A percentile compares a stretch with the other conserved stretches of the same genome.
Evolutionary conservation across 2,888 invertebrate genomes (phyloP).

Genomic region (Hemaris fuciformis): DNA sequence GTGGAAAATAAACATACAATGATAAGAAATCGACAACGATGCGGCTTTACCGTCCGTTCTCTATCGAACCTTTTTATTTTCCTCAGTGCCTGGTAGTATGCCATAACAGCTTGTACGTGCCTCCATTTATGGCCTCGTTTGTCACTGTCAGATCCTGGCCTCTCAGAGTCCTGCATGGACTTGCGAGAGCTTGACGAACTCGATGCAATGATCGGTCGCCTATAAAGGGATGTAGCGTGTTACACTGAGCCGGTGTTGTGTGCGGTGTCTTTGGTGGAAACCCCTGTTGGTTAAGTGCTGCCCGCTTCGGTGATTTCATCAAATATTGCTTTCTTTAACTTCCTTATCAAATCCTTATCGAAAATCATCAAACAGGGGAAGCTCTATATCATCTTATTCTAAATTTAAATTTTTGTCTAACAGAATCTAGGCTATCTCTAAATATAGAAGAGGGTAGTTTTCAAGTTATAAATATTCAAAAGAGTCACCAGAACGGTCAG

Average conservation of each 20-base stretch:
- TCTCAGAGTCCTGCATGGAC: slow-evolving; percentile 71
- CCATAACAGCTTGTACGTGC: slow-evolving; percentile 93
- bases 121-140: slow-evolving; percentile 89
- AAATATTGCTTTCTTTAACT: too few species aligned
- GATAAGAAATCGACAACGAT: slow-evolving; percentile 66
- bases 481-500: slow-evolving; percentile 37
- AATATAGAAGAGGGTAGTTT: background rate
- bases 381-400: background rate
- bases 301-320: slow-evolving; percentile 32
- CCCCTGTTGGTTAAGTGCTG: slow-evolving; percentile 38
- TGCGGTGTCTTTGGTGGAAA: slow-evolving; percentile 48
- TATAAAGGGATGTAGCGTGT: slow-evolving; percentile 73
- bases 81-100: slow-evolving; percentile 93
- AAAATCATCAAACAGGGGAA: background rate
- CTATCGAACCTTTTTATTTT: slow-evolving; percentile 92
- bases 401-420: background rate
- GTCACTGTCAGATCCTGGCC: slow-evolving; percentile 66
- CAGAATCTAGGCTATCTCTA: background rate
- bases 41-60: slow-evolving; percentile 58
- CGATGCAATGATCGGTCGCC: slow-evolving; percentile 78
- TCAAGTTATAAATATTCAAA: background rate
- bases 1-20: slow-evolving; percentile 72
- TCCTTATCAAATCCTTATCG: too few species aligned
- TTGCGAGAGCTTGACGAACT: slow-evolving; percentile 74
- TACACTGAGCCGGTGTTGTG: slow-evolving; percentile 54